Base-by-base conservation (phyloP, 2,797 vertebrate species). In the Tympanoctomys barrerae region DNA sequence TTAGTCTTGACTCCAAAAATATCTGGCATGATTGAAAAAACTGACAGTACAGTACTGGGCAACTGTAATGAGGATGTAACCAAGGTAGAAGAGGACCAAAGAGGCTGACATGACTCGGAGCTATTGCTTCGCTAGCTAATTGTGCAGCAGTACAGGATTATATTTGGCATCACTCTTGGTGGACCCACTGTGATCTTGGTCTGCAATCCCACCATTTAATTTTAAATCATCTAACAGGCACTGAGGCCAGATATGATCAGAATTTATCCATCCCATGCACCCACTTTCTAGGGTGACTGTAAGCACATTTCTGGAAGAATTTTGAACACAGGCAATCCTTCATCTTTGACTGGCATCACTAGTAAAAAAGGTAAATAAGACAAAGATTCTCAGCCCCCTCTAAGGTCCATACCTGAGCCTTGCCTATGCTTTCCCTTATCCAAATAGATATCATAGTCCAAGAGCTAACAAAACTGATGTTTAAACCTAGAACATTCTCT, bases 151-250 rank as follows among this genome's bases (percentile, higher is more conserved):
- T 78, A 78, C 33, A 93, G 70, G 87, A 91, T 80, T 95, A 62
- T 94, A 19, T n/a, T 93, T 81, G n/a, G 82, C 91, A 79, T 92
- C 22, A 39, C 13, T 88, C 66, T 70, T 64, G 57, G 68, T 85
- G 39, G 26, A 19, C 64, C 71, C n/a, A 54, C 19, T 73, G 7
- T 52, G 39, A 59, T 64, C 75, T 84, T 87, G n/a, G 18, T 31
- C 77, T 64, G 24, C 26, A 31, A 62, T 89, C 10, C n/a, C 87
- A 71, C 61, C 22, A 36, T 70, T 96, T 33, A 52, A 57, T 39
- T 89, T 87, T 75, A 77, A 86, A 62, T 22, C 36, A 5, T 70
- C 7, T 61, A 36, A 79, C 36, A 70, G 28, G 19, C 46, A 46
- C 13, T 49, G 52, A 89, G 73, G 86, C 2, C 4, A 81, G 16